Conservation (phyloP, 2,113 vertebrate species). For the Protobothrops mucrosquamatus region DNA sequence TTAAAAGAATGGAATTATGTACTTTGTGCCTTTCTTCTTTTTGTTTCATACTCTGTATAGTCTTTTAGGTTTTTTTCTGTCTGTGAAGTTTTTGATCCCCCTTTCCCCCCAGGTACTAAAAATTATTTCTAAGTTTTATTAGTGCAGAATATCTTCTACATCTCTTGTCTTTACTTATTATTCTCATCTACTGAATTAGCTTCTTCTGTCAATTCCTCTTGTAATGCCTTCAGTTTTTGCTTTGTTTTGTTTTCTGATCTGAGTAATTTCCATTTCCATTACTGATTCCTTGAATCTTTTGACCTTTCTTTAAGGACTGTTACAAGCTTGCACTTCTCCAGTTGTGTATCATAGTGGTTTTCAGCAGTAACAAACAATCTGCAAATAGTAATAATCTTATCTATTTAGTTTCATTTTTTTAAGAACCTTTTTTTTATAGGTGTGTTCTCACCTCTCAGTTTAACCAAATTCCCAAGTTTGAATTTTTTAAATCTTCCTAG, state of each 20-base stretch:
- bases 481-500: background rate
- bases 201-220: background rate
- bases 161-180: background rate
- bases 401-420: background rate
- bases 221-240: background rate
- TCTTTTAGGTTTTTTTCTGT: no score
- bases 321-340: background rate
- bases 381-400: background rate
- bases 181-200: background rate
- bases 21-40: background rate
- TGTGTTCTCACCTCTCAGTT: background rate
- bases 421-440: background rate
- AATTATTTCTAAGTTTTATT: background rate
- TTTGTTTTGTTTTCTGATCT: background rate
- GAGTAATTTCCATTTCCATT: background rate
- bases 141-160: background rate
- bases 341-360: background rate
- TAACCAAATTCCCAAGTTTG: background rate
- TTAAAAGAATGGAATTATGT: background rate
- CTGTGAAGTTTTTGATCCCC: background rate
- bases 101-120: background rate
- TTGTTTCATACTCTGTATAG: background rate
- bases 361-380: background rate
- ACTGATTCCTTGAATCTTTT: background rate
- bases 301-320: background rate